These are phyloP conservation scores for Carettochelys insculpta DNA, from an alignment of 2,113 vertebrate species.

Conservation along the genomic window DNA sequence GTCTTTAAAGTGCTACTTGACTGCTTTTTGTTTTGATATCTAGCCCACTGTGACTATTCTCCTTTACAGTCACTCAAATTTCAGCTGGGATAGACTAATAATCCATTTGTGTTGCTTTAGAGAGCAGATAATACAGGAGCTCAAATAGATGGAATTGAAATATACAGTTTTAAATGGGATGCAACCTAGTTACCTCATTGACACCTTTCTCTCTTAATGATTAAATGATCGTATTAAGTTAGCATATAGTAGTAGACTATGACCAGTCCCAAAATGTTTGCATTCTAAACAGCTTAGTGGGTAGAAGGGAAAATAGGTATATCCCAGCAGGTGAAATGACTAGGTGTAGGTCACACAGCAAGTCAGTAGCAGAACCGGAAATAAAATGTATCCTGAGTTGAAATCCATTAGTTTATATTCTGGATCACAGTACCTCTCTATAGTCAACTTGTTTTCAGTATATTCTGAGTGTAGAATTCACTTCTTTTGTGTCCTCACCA, in stretches of 20 bases:
- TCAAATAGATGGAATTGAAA: neutral
- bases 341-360: neutral
- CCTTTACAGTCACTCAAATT: neutral
- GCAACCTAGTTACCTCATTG: neutral
- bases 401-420: neutral
- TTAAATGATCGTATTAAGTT: neutral
- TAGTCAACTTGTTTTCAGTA: neutral
- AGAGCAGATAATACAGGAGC: neutral
- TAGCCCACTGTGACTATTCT: too few relatives aligned
- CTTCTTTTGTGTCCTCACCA: accelerated
- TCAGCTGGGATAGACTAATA: neutral
- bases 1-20: too few relatives aligned
- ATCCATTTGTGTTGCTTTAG: neutral
- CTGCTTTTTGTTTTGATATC: too few relatives aligned
- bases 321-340: neutral
- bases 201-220: neutral
- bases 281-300: neutral
- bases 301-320: neutral
- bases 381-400: neutral
- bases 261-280: neutral
- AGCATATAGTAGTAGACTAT: neutral
- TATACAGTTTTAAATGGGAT: neutral
- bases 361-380: neutral
- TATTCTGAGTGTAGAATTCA: accelerated
- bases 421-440: accelerated